Evolutionary conservation across 2,797 vertebrate species (phyloP).

Genomic region (Phataginus tricuspis): DNA sequence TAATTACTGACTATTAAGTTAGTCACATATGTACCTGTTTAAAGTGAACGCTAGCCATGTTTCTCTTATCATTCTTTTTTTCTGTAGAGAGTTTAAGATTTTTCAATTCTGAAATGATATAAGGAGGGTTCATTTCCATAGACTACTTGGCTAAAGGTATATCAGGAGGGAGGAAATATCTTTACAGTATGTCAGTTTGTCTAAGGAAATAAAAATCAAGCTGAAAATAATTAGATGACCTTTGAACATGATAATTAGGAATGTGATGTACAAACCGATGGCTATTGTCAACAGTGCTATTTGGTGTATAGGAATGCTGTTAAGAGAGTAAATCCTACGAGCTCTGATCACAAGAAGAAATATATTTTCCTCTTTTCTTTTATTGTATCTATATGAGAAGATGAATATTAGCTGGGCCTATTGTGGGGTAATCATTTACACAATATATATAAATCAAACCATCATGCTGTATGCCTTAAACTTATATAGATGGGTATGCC

Average conservation of each 20-base stretch:
- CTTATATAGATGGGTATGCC: not conserved
- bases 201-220: slow-evolving; percentile 8
- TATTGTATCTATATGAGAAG: not conserved
- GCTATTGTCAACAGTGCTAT: not conserved
- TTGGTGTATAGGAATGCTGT: not conserved
- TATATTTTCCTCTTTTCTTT: not conserved
- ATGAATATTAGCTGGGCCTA: not conserved
- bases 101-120: not conserved
- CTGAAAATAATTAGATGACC: not conserved
- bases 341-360: not conserved
- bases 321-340: not conserved
- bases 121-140: not conserved
- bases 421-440: not conserved
- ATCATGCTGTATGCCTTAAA: not conserved
- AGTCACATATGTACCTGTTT: not conserved
- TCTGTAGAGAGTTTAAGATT: not conserved
- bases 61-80: not conserved
- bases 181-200: not conserved
- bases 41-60: not conserved
- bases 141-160: not conserved
- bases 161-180: not conserved
- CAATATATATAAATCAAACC: not conserved
- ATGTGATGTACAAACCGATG: not conserved
- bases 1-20: not conserved
- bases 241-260: not conserved